Base-by-base conservation (phyloP, 2,113 vertebrate species). In the Megaptera novaeangliae region DNA sequence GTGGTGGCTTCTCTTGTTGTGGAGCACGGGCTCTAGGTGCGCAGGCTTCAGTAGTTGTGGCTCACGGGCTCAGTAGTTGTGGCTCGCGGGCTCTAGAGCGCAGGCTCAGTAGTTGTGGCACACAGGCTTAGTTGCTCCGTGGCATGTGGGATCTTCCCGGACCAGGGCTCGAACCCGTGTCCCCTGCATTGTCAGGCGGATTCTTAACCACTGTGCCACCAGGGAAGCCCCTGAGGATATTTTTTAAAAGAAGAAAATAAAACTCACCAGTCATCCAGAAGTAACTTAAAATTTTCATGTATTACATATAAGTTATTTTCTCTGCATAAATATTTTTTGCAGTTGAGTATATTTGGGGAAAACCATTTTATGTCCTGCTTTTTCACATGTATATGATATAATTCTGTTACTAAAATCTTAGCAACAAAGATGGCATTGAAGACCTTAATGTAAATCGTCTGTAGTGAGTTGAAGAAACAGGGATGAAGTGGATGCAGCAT, bases 391-490 rank as follows among this genome's bases (percentile, higher is more conserved):
- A 36, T 71, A 29, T 66, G n/a, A 44, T 81, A 27, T 81, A 88
- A 96, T 87, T 96, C 36, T 85, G 64, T 64, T 66, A n/a, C 31
- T 82, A 39, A 95, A 95, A 63, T 63, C 72, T 87, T 80, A 41
- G 69, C 75, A 81, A 86, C 46, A 94, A 41, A 41, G 25, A 75
- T n/a, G 41, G 3, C 64, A 72, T 36, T 68, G 66, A 86, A n/a
- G 61, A 44, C 17, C 21, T 83, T 81, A 39, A 71, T 72, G 68
- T 84, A 91, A 93, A 88, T 39, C 63, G 14, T 69, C 20, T 57
- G 17, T 75, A 80, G 25, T 41, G 75, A 93, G 8, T 66, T 78
- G 34, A 66, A 81, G 57, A 89, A 41, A 68, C 52, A 52, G 64
- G 87, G 27, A 88, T 49, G 69, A 57, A 82, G 55, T 66, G 29